Percentiles rank a stretch among this genome's conserved stretches.
Evolutionary conservation across 2,797 vertebrate species (phyloP).

Genomic region (Thunnus albacares): DNA sequence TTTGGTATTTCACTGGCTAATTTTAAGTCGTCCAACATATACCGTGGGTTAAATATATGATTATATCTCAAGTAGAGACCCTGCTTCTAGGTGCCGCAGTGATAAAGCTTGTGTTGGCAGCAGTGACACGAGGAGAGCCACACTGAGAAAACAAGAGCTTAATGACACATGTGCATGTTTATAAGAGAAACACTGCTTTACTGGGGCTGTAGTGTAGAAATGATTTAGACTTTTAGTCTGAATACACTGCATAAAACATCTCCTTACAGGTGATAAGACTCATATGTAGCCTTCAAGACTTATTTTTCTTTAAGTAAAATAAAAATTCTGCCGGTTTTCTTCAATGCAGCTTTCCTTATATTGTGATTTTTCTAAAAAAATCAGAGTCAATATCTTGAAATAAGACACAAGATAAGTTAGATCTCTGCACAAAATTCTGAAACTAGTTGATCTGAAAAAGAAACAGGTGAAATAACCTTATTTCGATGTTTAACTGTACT

Average conservation of each 20-base stretch:
- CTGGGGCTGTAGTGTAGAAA: neutral
- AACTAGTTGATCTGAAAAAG: neutral
- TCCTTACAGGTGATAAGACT: neutral
- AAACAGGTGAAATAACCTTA: neutral
- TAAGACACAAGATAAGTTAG: neutral
- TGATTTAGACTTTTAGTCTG: neutral
- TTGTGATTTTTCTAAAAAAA: neutral
- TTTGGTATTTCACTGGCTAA: neutral
- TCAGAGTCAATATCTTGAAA: neutral
- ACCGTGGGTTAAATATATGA: slow-evolving; percentile 26
- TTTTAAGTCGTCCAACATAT: neutral
- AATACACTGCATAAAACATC: neutral
- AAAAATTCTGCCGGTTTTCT: neutral
- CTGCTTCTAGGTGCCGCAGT: neutral
- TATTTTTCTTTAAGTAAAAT: too few relatives aligned
- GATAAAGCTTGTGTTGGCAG: slow-evolving; percentile 21
- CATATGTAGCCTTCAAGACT: neutral
- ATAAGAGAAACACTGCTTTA: neutral
- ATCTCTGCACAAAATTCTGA: too few relatives aligned
- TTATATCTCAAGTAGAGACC: slow-evolving; percentile 26
- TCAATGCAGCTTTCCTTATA: neutral
- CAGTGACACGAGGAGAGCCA: slow-evolving; percentile 7
- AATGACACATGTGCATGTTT: slow-evolving; percentile 14
- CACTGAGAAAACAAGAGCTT: neutral
- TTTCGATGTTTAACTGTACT: neutral